A percentile compares a stretch with the other conserved stretches of the same genome.
These are phyloP conservation scores for Rhegmatorhina hoffmannsi DNA, from an alignment of 2,113 vertebrate genomes.

Conservation along the genomic window DNA sequence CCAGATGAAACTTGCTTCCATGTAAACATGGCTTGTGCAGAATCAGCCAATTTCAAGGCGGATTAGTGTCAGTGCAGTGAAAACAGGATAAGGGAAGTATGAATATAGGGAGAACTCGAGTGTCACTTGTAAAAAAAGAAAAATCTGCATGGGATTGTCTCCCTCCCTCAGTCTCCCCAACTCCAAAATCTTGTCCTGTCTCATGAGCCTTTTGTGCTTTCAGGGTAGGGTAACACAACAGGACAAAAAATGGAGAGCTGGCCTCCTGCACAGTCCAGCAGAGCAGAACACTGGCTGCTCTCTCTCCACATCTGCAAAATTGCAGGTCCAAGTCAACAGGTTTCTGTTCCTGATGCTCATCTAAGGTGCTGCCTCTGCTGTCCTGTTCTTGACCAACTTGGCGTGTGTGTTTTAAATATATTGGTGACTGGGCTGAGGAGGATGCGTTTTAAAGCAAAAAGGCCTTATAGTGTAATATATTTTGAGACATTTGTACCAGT, in stretches of 20 bases:
- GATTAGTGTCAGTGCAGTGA: slow-evolving; percentile 71
- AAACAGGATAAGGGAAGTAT: slow-evolving; percentile 58
- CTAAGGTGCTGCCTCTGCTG: not conserved
- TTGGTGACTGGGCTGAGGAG: not conserved
- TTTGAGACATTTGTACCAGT: not conserved
- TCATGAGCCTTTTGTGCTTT: not conserved
- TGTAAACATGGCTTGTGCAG: slow-evolving; percentile 68
- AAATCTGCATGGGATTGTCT: slow-evolving; percentile 34
- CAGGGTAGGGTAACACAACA: not conserved
- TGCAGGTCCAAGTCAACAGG: not conserved
- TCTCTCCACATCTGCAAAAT: not conserved
- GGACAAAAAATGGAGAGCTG: not conserved
- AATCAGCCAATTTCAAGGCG: slow-evolving; percentile 79
- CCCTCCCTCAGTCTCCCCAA: not conserved
- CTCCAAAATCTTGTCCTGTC: not conserved
- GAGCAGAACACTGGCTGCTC: not conserved
- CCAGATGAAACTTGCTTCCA: slow-evolving; percentile 65
- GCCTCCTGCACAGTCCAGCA: not conserved
- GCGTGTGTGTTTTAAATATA: not conserved
- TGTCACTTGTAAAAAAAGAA: slow-evolving; percentile 49
- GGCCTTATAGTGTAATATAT: not conserved
- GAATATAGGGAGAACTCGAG: slow-evolving; percentile 38
- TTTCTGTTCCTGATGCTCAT: not conserved
- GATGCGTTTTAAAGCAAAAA: not conserved
- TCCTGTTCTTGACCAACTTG: not conserved